Percentiles rank a stretch among this genome's conserved stretches.
Evolutionary conservation across 2,113 vertebrate genomes (phyloP).

Genomic region (Balaeniceps rex): DNA sequence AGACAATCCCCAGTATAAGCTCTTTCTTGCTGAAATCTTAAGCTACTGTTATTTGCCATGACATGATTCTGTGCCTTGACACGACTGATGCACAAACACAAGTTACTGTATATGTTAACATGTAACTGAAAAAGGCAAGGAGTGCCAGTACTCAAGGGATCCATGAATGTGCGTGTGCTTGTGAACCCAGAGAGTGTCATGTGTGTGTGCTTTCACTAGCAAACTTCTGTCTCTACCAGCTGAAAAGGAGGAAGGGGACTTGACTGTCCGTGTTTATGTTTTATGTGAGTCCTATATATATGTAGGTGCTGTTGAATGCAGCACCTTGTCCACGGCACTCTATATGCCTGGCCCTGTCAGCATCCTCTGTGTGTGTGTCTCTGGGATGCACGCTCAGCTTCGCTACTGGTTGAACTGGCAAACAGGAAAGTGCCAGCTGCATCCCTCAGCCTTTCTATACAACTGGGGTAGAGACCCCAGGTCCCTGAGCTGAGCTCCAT

Average conservation of each 20-base stretch:
- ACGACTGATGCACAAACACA: fast-evolving
- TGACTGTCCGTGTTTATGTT: not conserved
- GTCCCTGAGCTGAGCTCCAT: not conserved
- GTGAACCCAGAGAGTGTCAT: not conserved
- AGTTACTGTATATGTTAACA: not conserved
- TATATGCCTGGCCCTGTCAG: not conserved
- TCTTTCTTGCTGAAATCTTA: not conserved
- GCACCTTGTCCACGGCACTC: fast-evolving
- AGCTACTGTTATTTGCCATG: not conserved
- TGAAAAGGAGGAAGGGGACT: not conserved
- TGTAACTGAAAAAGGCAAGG: not conserved
- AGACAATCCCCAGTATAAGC: not conserved
- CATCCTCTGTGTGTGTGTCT: not conserved
- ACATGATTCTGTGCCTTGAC: not conserved
- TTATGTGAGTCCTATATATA: not conserved
- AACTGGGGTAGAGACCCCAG: not conserved
- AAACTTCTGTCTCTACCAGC: not conserved
- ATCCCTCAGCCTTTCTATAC: not conserved
- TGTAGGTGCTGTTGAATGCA: not conserved
- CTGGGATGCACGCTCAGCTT: not conserved
- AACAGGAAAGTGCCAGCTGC: not conserved
- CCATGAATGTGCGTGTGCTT: fast-evolving
- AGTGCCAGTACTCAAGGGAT: no score
- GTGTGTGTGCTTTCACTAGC: not conserved
- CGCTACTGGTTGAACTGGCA: not conserved